These are phyloP conservation scores for Willowsia nigromaculata DNA, from an alignment of 2,888 invertebrate species.

Conservation along the genomic window DNA sequence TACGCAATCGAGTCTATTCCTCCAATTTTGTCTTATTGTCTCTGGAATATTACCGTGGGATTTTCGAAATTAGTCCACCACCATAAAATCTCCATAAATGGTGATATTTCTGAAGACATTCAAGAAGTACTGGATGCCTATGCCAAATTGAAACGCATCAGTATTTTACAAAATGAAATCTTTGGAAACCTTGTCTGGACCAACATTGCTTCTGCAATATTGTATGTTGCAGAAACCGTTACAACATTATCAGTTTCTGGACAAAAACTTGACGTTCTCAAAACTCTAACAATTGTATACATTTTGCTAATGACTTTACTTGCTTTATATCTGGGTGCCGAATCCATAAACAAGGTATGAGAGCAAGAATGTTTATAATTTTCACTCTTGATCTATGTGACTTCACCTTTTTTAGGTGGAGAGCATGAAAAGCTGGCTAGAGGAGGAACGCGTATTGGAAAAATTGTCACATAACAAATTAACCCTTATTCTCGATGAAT, in stretches of 20 bases:
- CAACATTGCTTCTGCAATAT: background rate
- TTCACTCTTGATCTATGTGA: no score
- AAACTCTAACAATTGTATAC: background rate
- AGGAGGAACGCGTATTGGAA: background rate
- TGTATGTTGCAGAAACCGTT: background rate
- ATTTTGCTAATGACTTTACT: background rate
- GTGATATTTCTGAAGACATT: background rate
- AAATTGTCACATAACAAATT: background rate
- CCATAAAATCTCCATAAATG: background rate
- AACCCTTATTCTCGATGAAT: background rate
- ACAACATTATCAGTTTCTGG: background rate
- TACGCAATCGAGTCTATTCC: background rate
- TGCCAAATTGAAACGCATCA: background rate
- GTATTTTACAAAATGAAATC: background rate
- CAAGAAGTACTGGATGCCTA: background rate
- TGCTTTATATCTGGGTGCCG: no score
- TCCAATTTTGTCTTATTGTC: background rate
- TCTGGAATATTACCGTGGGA: background rate
- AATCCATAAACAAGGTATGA: no score
- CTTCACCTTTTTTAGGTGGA: background rate
- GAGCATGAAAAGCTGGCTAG: background rate
- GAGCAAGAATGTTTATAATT: background rate
- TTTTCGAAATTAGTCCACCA: background rate
- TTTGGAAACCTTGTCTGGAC: background rate
- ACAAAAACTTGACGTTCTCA: background rate